phyloP scores from a whole-genome alignment of 2,888 invertebrate genomes.

The Ormyrus pomaceus region DNA sequence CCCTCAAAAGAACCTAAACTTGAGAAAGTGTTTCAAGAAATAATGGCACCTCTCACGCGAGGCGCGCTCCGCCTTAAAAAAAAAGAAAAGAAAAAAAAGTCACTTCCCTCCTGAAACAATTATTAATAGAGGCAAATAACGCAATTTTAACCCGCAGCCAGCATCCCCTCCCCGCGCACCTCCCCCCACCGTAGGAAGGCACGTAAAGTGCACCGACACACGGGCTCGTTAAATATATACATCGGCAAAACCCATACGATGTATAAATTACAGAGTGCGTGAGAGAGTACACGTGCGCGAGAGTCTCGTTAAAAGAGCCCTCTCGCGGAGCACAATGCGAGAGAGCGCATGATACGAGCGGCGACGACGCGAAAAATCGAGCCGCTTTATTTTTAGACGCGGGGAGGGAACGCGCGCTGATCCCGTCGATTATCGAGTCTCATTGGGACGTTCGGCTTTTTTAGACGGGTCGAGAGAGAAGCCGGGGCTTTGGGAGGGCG shows the following conservation, averaged over 20 bases:
- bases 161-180: too few species aligned
- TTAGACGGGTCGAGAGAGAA: too few species aligned
- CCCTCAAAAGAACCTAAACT: too few species aligned
- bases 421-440: conserved; percentile 11
- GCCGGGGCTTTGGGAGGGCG: too few species aligned
- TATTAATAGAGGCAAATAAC: conserved; percentile 28
- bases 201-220: background rate
- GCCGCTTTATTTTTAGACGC: too few species aligned
- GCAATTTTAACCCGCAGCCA: conserved; percentile 14
- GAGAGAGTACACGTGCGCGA: conserved; percentile 9
- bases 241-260: conserved; percentile 33
- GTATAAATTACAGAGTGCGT: conserved; percentile 48
- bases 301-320: conserved; percentile 15
- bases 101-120: conserved; percentile 9
- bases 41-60: background rate
- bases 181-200: background rate
- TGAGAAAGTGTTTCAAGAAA: background rate
- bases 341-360: conserved; percentile 16
- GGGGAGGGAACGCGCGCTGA: background rate
- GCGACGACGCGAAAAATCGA: background rate
- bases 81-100: background rate
- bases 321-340: background rate
- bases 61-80: background rate
- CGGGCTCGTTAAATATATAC: conserved; percentile 36
- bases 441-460: too few species aligned